Conservation (phyloP, 2,797 vertebrate genomes). For the Ispidina picta region DNA sequence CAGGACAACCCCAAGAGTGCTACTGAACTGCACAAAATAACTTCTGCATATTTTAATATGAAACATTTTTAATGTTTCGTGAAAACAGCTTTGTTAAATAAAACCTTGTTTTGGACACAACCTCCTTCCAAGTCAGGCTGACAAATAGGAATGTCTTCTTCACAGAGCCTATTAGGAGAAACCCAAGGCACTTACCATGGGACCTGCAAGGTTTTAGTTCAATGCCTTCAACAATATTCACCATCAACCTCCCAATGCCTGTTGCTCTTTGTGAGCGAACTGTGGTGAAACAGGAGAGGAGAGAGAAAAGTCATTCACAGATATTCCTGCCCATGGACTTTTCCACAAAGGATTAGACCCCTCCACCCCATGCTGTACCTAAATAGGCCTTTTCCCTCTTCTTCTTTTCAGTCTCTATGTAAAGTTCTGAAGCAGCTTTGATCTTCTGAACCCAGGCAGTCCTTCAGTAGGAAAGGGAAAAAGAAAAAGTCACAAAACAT, state of each 20-base stretch:
- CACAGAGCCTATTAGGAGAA: not conserved
- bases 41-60: not conserved
- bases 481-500: not conserved
- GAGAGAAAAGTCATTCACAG: not conserved
- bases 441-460: conserved; percentile 99
- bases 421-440: conserved; percentile 96
- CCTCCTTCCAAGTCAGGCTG: not conserved
- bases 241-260: conserved; percentile 96
- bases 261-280: conserved; percentile 96
- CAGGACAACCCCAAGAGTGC: not conserved
- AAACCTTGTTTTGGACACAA: not conserved
- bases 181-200: conserved; percentile 82
- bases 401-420: conserved; percentile 98
- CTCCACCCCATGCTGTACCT: conserved; percentile 76
- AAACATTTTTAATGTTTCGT: not conserved
- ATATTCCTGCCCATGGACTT: not conserved
- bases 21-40: not conserved
- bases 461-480: conserved; percentile 74
- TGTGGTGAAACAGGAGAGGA: conserved; percentile 51
- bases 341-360: not conserved
- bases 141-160: not conserved
- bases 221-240: conserved; percentile 97
- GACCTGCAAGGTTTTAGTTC: conserved; percentile 96
- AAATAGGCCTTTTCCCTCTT: conserved; percentile 97
- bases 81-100: not conserved